Evolutionary conservation across 2,797 vertebrate genomes (phyloP).

Genomic region (Cichlasoma orientale): DNA sequence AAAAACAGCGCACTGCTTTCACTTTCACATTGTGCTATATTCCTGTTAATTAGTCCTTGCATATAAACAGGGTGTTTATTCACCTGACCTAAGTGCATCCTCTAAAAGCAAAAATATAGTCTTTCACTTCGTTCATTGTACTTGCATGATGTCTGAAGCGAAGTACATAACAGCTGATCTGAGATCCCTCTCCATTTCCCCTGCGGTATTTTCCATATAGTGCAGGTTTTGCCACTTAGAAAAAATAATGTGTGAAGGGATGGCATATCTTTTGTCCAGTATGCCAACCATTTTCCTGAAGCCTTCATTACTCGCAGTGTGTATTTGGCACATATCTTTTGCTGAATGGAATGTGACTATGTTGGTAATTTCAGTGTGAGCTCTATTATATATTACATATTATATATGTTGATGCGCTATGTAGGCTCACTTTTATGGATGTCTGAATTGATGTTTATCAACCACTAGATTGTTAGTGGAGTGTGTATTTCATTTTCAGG

Average conservation of each 20-base stretch:
- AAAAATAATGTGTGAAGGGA: too few relatives aligned
- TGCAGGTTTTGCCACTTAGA: not conserved
- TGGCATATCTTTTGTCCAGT: too few relatives aligned
- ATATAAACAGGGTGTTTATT: too few relatives aligned
- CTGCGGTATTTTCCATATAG: not conserved
- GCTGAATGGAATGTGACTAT: not conserved
- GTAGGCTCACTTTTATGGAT: not conserved
- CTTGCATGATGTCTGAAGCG: too few relatives aligned
- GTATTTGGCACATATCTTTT: not conserved
- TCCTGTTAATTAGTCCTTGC: not conserved
- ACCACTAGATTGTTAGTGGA: not conserved
- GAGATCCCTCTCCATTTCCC: too few relatives aligned
- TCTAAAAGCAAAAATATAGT: too few relatives aligned
- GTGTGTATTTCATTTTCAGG: not conserved
- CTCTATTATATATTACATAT: too few relatives aligned
- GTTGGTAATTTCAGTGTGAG: not conserved
- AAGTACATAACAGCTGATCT: too few relatives aligned
- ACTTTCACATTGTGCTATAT: not conserved
- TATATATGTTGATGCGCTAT: not conserved
- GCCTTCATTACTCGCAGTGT: too few relatives aligned
- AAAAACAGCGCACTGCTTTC: not conserved
- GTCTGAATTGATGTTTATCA: not conserved
- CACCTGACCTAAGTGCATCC: too few relatives aligned
- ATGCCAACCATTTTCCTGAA: too few relatives aligned
- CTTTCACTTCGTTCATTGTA: too few relatives aligned